These are phyloP conservation scores for Crotophaga sulcirostris DNA, from an alignment of 2,113 vertebrate genomes.

Conservation along the genomic window DNA sequence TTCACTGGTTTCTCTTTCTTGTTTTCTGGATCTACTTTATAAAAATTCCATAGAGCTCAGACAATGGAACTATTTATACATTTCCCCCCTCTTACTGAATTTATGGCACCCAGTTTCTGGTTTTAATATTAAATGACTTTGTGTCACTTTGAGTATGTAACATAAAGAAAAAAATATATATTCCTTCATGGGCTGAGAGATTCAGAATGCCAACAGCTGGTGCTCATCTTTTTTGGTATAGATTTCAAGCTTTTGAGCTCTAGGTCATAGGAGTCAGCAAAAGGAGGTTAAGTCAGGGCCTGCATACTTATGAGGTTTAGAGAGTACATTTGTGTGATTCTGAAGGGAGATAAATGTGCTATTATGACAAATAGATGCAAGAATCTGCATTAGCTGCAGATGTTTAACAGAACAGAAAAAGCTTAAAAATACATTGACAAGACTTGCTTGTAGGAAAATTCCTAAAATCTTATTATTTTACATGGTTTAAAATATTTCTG, in stretches of 20 bases:
- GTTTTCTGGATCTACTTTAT: constrained; percentile 71
- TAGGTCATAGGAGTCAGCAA: constrained; percentile 10
- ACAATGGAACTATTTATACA: constrained; percentile 59
- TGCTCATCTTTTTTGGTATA: not conserved
- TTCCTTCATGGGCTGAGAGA: not conserved
- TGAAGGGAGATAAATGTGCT: constrained; percentile 11
- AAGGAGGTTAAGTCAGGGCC: constrained; percentile 14
- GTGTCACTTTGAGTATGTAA: not conserved
- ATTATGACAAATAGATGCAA: constrained; percentile 38
- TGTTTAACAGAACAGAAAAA: not conserved
- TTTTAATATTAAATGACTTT: constrained; percentile 37
- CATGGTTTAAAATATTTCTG: not conserved
- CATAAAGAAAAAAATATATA: not conserved
- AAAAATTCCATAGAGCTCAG: constrained; percentile 71
- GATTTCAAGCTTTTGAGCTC: constrained; percentile 11
- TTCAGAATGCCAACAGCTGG: not conserved
- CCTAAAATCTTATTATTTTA: not conserved
- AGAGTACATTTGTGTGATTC: constrained; percentile 17
- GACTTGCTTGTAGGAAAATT: not conserved
- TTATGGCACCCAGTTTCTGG: not conserved
- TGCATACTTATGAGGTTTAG: constrained; percentile 10
- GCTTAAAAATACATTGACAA: not conserved
- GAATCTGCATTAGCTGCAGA: constrained; percentile 18
- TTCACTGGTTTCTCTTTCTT: constrained; percentile 70
- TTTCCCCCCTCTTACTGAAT: constrained; percentile 20